These are phyloP conservation scores for Drosophila virilis DNA, from an alignment of 1,140 invertebrate species.

Conservation along the genomic window DNA sequence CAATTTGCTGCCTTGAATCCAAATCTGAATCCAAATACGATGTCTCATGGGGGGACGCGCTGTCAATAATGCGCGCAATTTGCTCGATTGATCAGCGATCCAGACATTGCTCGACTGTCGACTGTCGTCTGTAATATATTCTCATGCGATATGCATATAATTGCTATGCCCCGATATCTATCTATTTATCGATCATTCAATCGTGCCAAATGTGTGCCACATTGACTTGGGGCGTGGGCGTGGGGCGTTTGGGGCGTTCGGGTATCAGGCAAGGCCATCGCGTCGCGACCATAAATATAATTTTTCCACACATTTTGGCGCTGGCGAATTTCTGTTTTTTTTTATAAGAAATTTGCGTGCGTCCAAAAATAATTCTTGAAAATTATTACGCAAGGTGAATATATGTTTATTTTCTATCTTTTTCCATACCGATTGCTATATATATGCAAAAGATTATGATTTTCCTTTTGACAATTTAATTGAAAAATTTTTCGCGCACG, in stretches of 20 bases:
- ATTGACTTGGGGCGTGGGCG: slow-evolving; percentile 28
- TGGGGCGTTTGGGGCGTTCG: not conserved
- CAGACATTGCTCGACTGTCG: slow-evolving; percentile 50
- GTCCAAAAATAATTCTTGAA: slow-evolving; percentile 55
- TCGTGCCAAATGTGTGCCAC: slow-evolving; percentile 73
- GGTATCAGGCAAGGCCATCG: slow-evolving; percentile 33
- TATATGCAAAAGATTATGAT: slow-evolving; percentile 31
- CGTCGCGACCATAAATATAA: slow-evolving; percentile 38
- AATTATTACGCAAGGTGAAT: slow-evolving; percentile 71
- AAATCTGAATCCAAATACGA: slow-evolving; percentile 12
- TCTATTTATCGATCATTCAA: slow-evolving; percentile 45
- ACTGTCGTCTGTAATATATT: not conserved
- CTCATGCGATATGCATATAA: slow-evolving; percentile 40
- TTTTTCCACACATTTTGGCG: slow-evolving; percentile 43
- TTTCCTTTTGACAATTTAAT: slow-evolving; percentile 49
- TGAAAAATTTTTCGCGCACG: slow-evolving; percentile 50
- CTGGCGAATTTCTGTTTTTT: slow-evolving; percentile 15
- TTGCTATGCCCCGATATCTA: slow-evolving; percentile 50
- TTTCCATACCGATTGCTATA: not conserved
- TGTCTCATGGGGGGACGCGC: slow-evolving; percentile 36
- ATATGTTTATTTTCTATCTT: slow-evolving; percentile 8
- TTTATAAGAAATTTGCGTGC: slow-evolving; percentile 32
- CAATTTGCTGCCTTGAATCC: slow-evolving; percentile 64
- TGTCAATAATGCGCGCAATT: slow-evolving; percentile 42
- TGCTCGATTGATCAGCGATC: slow-evolving; percentile 68